Conservation (phyloP, 2,888 invertebrate species). For the Parnassius apollo region DNA sequence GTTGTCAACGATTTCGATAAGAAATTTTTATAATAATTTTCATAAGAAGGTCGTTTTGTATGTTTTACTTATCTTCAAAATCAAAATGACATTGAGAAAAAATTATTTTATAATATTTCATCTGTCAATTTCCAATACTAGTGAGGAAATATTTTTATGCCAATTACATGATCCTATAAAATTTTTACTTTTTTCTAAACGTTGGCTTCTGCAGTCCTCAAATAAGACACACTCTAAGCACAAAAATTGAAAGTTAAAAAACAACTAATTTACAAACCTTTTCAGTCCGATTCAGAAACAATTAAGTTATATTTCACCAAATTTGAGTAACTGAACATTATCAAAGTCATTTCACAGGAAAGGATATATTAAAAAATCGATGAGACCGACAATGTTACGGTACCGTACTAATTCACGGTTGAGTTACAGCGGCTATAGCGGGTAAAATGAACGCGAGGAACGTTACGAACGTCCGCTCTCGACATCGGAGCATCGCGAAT, state of each 20-base stretch:
- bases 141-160: no score
- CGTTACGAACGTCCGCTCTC: constrained; percentile 58
- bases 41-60: constrained; percentile 1
- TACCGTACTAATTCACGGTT: constrained; percentile 57
- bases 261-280: constrained; percentile 34
- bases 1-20: constrained; percentile 1
- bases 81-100: not conserved
- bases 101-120: not conserved
- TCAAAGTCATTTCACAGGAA: constrained; percentile 57
- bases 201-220: no score
- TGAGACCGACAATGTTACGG: constrained; percentile 45
- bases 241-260: constrained; percentile 5
- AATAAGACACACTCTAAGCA: not conserved
- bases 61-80: not conserved
- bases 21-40: not conserved
- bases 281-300: constrained; percentile 30
- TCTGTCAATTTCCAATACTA: no score
- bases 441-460: constrained; percentile 35
- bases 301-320: constrained; percentile 42
- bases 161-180: no score
- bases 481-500: constrained; percentile 59
- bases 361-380: constrained; percentile 42
- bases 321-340: constrained; percentile 62
- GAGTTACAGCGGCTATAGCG: constrained; percentile 47
- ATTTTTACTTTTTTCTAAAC: no score